Conservation (phyloP, 1,140 invertebrate species). For the Papilio polyxenes region DNA sequence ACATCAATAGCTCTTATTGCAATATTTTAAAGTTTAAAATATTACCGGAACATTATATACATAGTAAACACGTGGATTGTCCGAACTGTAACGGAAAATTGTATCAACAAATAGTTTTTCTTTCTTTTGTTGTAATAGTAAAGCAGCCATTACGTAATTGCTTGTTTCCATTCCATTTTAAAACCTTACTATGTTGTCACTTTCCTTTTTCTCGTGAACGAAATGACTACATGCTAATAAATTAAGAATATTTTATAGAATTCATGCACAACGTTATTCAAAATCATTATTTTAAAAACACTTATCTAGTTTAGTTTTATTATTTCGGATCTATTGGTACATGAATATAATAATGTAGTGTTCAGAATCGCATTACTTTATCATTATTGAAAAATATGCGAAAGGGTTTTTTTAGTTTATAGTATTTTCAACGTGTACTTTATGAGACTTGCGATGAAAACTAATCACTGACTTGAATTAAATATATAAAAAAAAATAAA, state of each 20-base stretch:
- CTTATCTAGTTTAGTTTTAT: too few species aligned
- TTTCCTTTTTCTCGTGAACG: neutral
- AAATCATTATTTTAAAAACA: too few species aligned
- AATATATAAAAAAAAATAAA: neutral
- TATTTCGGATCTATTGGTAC: too few species aligned
- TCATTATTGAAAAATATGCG: too few species aligned
- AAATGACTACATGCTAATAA: too few species aligned
- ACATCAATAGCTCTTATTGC: too few species aligned
- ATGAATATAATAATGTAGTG: too few species aligned
- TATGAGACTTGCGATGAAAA: neutral
- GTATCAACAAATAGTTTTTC: conserved; percentile 4
- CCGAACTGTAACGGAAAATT: neutral
- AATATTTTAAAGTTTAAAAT: too few species aligned
- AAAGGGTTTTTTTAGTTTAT: neutral
- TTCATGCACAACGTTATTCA: too few species aligned
- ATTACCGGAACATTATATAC: too few species aligned
- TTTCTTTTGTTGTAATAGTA: neutral
- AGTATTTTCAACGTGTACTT: neutral
- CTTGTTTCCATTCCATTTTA: conserved; percentile 12
- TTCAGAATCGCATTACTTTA: too few species aligned
- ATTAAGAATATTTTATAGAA: neutral
- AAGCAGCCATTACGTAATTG: neutral
- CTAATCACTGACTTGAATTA: neutral
- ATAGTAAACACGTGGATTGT: neutral
- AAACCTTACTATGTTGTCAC: neutral